Base-by-base conservation (phyloP, 2,113 vertebrate genomes). In the Arothron firmamentum region DNA sequence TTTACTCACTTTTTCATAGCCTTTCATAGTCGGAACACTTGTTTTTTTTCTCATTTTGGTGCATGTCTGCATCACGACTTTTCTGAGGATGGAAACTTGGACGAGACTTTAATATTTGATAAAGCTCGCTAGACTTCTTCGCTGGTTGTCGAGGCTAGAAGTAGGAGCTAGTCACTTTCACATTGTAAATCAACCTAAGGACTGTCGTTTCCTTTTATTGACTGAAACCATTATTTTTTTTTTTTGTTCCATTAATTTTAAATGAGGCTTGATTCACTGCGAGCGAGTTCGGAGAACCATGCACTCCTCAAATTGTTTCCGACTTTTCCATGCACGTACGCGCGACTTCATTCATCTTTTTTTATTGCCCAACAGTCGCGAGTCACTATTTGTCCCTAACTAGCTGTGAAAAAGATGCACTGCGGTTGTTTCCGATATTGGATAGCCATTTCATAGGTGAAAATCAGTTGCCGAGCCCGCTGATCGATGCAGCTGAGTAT, bases 91-190 rank as follows among this genome's bases (percentile, higher is more conserved):
- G 38, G 42, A 70, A 78, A 79, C 81, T 71, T 51, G 43, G 61
- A 72, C 41, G 54, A 72, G 72, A n/a, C 23, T 65, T 87, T 65
- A 79, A 88, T 86, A 85, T 86, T 87, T 86, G 58, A 88, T 84
- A 55, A 79, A 60, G 56, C 59, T 63, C 57, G 45, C 60, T 67
- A 38, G 48, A 58, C 58, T 58, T 9, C 72, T 77, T 4, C 65
- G 48, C 64, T 53, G 10, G 17, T 38, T 38, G 34, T 59, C 42
- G 23, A 46, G 3, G 55, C 72, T 72, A 53, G 64, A 62, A 78
- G 76, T 28, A 54, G 52, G 7, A 62, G 21, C 58, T n/a, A 75
- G 55, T 19, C 5, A 25, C 42, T 56, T 41, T 63, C 28, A 42
- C 42, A 65, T 49, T 70, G 66, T 81, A 79, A 82, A 80, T 88